Evolutionary conservation across 2,113 vertebrate genomes (phyloP).

Genomic region (Turdus rufiventris): DNA sequence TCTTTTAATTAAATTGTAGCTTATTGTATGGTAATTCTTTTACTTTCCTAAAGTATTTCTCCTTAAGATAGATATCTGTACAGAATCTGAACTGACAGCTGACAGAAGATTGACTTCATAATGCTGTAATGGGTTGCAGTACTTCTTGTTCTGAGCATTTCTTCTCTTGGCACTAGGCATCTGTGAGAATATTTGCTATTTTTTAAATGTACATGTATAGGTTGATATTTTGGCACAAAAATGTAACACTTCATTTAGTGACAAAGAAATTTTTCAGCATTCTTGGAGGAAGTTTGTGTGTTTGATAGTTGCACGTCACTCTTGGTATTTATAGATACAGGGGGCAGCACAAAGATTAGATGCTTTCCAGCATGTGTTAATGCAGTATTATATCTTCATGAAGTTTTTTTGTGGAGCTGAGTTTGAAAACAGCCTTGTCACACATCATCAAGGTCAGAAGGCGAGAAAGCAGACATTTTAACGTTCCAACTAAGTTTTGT

Average conservation of each 20-base stretch:
- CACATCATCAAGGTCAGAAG: not conserved
- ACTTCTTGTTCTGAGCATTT: not conserved
- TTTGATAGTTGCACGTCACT: not conserved
- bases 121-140: not conserved
- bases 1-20: not conserved
- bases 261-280: not conserved
- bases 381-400: not conserved
- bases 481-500: not conserved
- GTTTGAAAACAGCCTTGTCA: slow-evolving; percentile 16
- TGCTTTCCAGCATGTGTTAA: not conserved
- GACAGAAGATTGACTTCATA: not conserved
- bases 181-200: not conserved
- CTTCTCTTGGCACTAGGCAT: not conserved
- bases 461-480: not conserved
- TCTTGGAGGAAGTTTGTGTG: not conserved
- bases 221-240: not conserved
- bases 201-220: not conserved
- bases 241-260: not conserved
- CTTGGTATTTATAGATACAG: not conserved
- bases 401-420: not conserved
- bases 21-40: not conserved
- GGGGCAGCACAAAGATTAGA: not conserved
- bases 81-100: not conserved
- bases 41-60: not conserved
- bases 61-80: not conserved